Conservation (phyloP, 2,113 vertebrate genomes). For the Pedetes capensis region DNA sequence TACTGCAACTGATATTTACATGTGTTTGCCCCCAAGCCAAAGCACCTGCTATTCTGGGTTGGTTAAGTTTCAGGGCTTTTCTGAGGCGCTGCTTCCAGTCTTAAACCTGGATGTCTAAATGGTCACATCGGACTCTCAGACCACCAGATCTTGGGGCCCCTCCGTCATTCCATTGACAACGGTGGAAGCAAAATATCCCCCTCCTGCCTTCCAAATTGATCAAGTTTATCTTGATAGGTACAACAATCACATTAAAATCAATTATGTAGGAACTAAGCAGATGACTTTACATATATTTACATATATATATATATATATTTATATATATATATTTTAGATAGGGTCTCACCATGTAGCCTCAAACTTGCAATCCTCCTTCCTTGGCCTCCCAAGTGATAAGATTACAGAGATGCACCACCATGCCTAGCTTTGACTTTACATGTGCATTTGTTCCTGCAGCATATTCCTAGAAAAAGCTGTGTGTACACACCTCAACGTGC, state of each 20-base stretch:
- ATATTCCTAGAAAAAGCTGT: slow-evolving; percentile 44
- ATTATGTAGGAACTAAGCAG: slow-evolving; percentile 20
- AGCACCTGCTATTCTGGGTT: neutral
- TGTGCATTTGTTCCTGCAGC: neutral
- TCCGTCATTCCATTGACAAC: slow-evolving; percentile 30
- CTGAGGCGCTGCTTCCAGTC: neutral
- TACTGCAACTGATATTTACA: neutral
- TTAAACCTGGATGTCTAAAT: slow-evolving; percentile 32
- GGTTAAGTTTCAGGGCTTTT: neutral
- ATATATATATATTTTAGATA: too few relatives aligned
- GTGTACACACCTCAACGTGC: neutral
- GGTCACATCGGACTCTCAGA: neutral
- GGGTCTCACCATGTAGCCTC: too few relatives aligned
- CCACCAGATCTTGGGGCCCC: slow-evolving; percentile 44
- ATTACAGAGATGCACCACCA: too few relatives aligned
- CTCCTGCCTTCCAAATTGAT: slow-evolving; percentile 51
- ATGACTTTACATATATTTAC: too few relatives aligned
- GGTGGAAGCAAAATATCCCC: slow-evolving; percentile 28
- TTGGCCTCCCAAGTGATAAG: too few relatives aligned
- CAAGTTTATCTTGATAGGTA: slow-evolving; percentile 45
- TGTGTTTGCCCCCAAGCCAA: neutral
- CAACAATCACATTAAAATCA: slow-evolving; percentile 19
- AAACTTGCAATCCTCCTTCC: too few relatives aligned
- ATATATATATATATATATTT: too few relatives aligned
- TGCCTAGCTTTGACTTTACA: neutral